Conservation (phyloP, 92 coral and sea anemone genomes). For the Chrysogorgia sp. region DNA sequence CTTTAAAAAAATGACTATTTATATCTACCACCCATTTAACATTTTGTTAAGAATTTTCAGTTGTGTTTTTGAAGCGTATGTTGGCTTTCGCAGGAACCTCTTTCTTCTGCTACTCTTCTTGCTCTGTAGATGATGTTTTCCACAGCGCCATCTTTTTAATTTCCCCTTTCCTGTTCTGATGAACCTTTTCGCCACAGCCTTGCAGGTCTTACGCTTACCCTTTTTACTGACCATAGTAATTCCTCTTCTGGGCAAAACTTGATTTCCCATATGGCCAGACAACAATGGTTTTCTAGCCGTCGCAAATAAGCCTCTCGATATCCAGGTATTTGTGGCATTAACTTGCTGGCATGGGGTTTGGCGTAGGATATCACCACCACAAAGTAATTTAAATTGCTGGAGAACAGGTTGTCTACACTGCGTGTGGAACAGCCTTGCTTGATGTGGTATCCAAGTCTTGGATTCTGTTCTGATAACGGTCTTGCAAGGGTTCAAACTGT, state of each 20-base stretch:
- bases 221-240: constrained; percentile 75
- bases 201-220: constrained; percentile 93
- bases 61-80: constrained; percentile 80
- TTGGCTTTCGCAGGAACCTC: constrained; percentile 76
- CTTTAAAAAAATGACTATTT: too few relatives aligned
- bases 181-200: constrained; percentile 92
- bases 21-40: constrained; percentile 90
- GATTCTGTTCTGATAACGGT: neutral
- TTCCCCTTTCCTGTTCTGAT: constrained; percentile 90
- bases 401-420: neutral
- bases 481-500: neutral
- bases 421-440: neutral
- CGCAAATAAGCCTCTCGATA: neutral
- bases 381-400: neutral
- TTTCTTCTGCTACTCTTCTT: constrained; percentile 80
- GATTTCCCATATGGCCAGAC: neutral
- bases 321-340: neutral
- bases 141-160: constrained; percentile 86
- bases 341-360: neutral
- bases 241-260: constrained; percentile 27
- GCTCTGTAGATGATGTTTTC: constrained; percentile 83
- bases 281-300: neutral
- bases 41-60: constrained; percentile 84
- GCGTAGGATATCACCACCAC: neutral
- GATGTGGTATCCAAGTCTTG: neutral